Percentiles rank a stretch among this genome's conserved stretches.
Conservation (phyloP, 2,797 vertebrate species). For the Pangasius macronema region DNA sequence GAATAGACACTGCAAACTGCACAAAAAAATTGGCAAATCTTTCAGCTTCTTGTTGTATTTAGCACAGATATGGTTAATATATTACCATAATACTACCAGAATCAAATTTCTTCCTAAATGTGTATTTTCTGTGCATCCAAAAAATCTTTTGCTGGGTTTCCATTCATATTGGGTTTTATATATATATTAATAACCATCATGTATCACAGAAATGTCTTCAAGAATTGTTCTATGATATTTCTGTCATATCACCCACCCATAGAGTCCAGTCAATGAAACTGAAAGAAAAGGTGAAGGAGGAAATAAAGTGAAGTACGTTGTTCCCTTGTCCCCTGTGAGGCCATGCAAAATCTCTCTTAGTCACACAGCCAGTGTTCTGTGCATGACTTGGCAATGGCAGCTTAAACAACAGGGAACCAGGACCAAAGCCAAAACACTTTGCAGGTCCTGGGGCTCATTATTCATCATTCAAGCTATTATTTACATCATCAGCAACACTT, state of each 20-base stretch:
- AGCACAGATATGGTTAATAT: background rate
- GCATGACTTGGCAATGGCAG: background rate
- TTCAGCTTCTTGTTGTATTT: background rate
- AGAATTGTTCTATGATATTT: background rate
- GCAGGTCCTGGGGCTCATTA: background rate
- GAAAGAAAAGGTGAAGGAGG: background rate
- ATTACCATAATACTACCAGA: background rate
- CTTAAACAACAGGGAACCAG: background rate
- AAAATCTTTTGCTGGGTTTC: background rate
- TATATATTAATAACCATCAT: background rate
- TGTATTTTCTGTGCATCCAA: background rate
- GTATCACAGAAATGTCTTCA: background rate
- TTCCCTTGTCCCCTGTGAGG: background rate
- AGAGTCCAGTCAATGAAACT: background rate
- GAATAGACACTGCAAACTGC: background rate
- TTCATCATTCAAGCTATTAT: background rate
- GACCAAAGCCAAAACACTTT: conserved; percentile 4
- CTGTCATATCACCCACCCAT: background rate
- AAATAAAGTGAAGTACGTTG: background rate
- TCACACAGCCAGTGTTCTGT: background rate
- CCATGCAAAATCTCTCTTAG: background rate
- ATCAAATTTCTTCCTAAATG: background rate
- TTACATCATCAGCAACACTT: background rate
- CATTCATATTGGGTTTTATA: too few species aligned
- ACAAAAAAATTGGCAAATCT: background rate